These are phyloP conservation scores for Nycticryphes semicollaris DNA, from an alignment of 2,113 vertebrate genomes.

Conservation along the genomic window DNA sequence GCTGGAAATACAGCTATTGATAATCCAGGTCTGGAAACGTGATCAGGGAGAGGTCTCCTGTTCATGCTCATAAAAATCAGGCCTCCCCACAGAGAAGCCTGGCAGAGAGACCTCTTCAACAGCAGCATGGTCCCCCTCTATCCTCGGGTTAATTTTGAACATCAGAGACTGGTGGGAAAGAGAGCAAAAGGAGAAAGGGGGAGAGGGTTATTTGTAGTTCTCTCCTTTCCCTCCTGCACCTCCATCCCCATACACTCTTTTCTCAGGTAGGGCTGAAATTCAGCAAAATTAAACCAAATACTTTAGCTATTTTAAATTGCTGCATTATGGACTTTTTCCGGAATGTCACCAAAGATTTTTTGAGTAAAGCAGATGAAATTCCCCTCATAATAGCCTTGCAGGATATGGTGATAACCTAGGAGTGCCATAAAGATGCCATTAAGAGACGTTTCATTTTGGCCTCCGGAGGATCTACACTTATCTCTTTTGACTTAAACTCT, in stretches of 20 bases:
- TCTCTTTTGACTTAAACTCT: slow-evolving; percentile 29
- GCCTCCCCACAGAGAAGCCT: not conserved
- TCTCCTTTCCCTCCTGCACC: not conserved
- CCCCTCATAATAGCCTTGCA: not conserved
- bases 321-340: slow-evolving; percentile 30
- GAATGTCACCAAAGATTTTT: slow-evolving; percentile 19
- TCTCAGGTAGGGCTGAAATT: not conserved
- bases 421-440: not conserved
- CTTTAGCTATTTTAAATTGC: slow-evolving; percentile 16
- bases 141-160: not conserved
- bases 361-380: slow-evolving; percentile 21
- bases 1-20: slow-evolving; percentile 23
- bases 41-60: not conserved
- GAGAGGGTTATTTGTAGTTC: not conserved
- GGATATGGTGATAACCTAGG: slow-evolving; percentile 10
- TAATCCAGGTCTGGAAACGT: not conserved
- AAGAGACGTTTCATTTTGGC: slow-evolving; percentile 22
- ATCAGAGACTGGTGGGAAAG: not conserved
- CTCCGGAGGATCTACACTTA: not conserved
- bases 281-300: slow-evolving; percentile 12
- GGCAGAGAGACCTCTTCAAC: not conserved
- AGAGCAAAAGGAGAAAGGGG: not conserved
- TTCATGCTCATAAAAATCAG: not conserved
- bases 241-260: not conserved
- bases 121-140: not conserved